Conservation (phyloP, 2,113 vertebrate genomes). For the Xenopus tropicalis region UCB_Xtro_10.0 CM004449.2:111844001-111844500, state of each 20-base stretch:
- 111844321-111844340: constrained; percentile 12
- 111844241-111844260: constrained; percentile 3
- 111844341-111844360: constrained; percentile 27
- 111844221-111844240: constrained; percentile 39
- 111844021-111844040: not conserved
- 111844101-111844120: constrained; percentile 17
- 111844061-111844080: not conserved
- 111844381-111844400: constrained; percentile 13
- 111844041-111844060: constrained; percentile 28
- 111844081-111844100: constrained; percentile 4
- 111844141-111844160: constrained; percentile 39
- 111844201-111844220: constrained; percentile 43
- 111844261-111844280: constrained; percentile 33
- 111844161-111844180: constrained; percentile 42
- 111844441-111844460: no score
- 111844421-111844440: not conserved
- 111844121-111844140: constrained; percentile 40
- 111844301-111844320: constrained; percentile 37
- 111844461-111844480: no score
- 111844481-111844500: no score
- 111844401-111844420: not conserved
- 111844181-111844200: constrained; percentile 46
- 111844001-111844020: not conserved
- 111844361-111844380: constrained; percentile 9
- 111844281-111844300: constrained; percentile 32